These are phyloP conservation scores for Aphelinus certus DNA, from an alignment of 1,140 invertebrate genomes.

Conservation along the genomic window DNA sequence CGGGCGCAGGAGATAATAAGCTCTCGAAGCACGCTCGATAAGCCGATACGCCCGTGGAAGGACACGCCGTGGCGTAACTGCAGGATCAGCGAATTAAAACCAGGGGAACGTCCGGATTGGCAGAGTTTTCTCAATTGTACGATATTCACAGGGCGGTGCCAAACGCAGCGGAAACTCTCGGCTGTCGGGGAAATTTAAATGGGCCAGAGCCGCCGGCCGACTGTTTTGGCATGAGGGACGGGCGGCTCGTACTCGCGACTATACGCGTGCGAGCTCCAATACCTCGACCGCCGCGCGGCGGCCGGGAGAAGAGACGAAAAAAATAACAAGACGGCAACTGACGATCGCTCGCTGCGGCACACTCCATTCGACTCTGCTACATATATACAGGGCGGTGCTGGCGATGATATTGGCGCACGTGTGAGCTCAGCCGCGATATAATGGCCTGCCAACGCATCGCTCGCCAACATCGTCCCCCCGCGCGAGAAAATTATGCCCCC, in stretches of 20 bases:
- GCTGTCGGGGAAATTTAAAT: background rate
- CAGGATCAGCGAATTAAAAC: slow-evolving; percentile 15
- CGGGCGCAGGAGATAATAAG: too few relatives aligned
- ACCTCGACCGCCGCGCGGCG: slow-evolving; percentile 2
- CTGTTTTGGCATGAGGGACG: slow-evolving; percentile 24
- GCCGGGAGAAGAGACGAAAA: background rate
- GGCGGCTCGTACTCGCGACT: slow-evolving; percentile 3
- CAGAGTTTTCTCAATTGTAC: background rate
- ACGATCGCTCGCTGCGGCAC: background rate
- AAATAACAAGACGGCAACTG: background rate
- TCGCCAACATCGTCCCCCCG: slow-evolving; percentile 2
- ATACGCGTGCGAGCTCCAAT: too few relatives aligned
- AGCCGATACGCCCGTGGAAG: too few relatives aligned
- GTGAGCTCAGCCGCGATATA: slow-evolving; percentile 16
- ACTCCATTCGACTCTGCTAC: too few relatives aligned
- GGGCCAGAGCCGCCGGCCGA: background rate
- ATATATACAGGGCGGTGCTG: background rate
- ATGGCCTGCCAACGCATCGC: slow-evolving; percentile 20
- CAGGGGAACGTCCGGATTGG: background rate
- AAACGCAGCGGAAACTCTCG: slow-evolving; percentile 22
- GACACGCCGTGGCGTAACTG: too few relatives aligned
- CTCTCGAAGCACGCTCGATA: too few relatives aligned
- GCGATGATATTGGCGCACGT: slow-evolving; percentile 1
- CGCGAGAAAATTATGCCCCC: slow-evolving; percentile 4
- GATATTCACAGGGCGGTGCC: slow-evolving; percentile 29